A percentile compares a stretch with the other conserved stretches of the same genome.
Conservation (phyloP, 2,797 vertebrate genomes). For the Syncerus caffer region DNA sequence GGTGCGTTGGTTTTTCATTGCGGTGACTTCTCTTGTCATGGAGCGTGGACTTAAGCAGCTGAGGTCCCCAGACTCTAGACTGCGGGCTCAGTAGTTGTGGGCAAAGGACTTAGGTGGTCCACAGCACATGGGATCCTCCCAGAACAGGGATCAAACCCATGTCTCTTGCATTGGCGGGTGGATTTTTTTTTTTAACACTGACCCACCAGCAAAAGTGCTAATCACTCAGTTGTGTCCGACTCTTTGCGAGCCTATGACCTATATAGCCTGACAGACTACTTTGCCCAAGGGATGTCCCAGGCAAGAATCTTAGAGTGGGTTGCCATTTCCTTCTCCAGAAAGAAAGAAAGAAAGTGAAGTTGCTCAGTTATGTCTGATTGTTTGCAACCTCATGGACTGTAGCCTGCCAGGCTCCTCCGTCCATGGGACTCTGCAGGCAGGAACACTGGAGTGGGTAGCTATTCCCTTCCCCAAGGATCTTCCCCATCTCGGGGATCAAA, state of each 20-base stretch:
- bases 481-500: neutral
- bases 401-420: fast-evolving
- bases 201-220: neutral
- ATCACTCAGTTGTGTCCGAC: fast-evolving
- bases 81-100: neutral
- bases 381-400: neutral
- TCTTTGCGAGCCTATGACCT: neutral
- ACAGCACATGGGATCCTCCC: neutral
- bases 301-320: neutral
- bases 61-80: neutral
- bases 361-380: neutral
- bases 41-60: neutral
- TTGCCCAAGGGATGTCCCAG: neutral
- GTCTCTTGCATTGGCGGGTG: neutral
- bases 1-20: neutral
- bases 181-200: neutral
- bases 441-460: neutral
- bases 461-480: neutral
- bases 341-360: neutral
- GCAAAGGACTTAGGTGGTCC: neutral
- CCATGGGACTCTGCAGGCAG: neutral
- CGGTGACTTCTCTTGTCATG: neutral
- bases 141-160: neutral
- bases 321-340: neutral
- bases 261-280: neutral